Conservation (phyloP, 2,797 vertebrate species). For the Peromyscus melanophrys region DNA sequence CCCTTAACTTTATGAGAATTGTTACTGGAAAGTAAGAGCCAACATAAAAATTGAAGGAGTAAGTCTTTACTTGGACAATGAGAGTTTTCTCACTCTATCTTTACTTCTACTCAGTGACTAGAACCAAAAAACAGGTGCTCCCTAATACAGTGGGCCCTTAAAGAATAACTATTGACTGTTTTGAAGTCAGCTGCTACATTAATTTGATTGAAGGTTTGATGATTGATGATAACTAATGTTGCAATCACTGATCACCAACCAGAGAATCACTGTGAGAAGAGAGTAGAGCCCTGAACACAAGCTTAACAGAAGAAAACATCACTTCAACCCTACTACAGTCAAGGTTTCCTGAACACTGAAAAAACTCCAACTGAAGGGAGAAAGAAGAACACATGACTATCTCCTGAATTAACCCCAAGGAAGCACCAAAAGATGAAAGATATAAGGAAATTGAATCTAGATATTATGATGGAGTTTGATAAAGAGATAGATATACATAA, state of each 20-base stretch:
- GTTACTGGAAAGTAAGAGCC: neutral
- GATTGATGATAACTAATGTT: neutral
- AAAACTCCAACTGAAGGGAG: neutral
- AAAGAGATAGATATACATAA: too few species aligned
- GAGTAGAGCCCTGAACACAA: neutral
- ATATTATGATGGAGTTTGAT: too few species aligned
- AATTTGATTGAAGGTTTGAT: neutral
- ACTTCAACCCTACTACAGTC: too few species aligned
- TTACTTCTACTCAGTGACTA: neutral
- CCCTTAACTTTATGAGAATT: neutral
- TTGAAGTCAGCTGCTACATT: neutral
- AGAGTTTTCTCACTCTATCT: neutral
- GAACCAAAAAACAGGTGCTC: neutral
- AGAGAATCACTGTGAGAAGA: neutral
- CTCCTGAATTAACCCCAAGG: too few species aligned
- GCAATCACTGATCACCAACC: neutral
- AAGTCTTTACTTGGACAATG: neutral
- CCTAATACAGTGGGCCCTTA: neutral
- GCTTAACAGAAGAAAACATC: neutral
- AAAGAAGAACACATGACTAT: neutral
- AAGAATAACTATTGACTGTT: neutral
- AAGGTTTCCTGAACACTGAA: neutral
- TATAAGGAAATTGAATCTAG: too few species aligned
- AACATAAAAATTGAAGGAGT: neutral
- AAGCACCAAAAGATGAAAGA: too few species aligned